Evolutionary conservation across 2,888 invertebrate species (phyloP).

Genomic region (Creontiades dilutus): DNA sequence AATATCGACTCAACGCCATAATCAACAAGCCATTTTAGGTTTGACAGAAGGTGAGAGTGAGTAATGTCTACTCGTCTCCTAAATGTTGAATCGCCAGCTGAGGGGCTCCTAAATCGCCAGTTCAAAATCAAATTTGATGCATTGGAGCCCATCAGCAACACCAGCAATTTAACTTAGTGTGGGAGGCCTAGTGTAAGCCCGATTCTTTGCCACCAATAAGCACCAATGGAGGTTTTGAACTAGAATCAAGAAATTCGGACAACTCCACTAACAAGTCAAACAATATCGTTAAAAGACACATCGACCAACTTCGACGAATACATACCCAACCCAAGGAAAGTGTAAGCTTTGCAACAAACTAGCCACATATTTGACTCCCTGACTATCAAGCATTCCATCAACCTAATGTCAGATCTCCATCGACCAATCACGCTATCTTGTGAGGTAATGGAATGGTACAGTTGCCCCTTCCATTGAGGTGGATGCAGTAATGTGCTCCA

Average conservation of each 20-base stretch:
- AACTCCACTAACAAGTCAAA: constrained; percentile 13
- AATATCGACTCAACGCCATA: neutral
- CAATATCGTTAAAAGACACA: neutral
- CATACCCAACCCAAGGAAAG: neutral
- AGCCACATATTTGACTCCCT: too few species aligned
- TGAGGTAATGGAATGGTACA: too few species aligned
- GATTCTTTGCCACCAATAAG: constrained; percentile 41
- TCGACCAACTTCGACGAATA: constrained; percentile 35
- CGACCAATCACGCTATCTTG: too few species aligned
- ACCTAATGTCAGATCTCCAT: too few species aligned
- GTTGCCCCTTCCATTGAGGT: too few species aligned
- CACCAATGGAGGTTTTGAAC: constrained; percentile 40
- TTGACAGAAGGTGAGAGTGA: neutral
- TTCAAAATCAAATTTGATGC: constrained; percentile 48
- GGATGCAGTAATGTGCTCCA: too few species aligned
- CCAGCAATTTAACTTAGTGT: constrained; percentile 17
- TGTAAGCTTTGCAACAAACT: too few species aligned
- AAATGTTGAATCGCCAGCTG: neutral
- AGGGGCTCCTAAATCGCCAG: constrained; percentile 38
- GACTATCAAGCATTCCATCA: too few species aligned
- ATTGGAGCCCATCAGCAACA: neutral
- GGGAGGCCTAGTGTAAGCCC: constrained; percentile 50
- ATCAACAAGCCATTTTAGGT: neutral
- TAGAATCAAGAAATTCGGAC: constrained; percentile 36
- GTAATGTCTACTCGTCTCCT: neutral